These are phyloP conservation scores for Euclidia mi DNA, from an alignment of 2,888 invertebrate species.

Conservation along the genomic window DNA sequence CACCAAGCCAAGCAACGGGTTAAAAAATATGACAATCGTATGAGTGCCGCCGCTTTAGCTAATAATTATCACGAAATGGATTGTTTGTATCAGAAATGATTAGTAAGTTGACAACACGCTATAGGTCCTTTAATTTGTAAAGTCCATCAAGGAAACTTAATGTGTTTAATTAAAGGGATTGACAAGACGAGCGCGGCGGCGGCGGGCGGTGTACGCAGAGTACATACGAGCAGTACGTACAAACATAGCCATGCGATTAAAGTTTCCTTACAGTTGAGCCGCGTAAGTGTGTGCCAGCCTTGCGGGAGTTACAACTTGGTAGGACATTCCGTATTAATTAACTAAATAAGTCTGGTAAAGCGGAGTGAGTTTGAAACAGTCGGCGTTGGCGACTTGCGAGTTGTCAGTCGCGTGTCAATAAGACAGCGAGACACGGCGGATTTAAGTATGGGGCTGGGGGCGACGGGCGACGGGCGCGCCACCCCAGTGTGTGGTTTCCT, in stretches of 20 bases:
- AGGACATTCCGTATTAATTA: constrained; percentile 90
- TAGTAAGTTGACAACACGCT: constrained; percentile 48
- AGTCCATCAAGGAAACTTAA: constrained; percentile 68
- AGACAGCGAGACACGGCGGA: constrained; percentile 88
- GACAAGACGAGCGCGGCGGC: constrained; percentile 54
- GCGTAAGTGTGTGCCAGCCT: constrained; percentile 78
- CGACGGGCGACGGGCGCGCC: constrained; percentile 72
- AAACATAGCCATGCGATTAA: constrained; percentile 79
- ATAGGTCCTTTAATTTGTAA: constrained; percentile 49
- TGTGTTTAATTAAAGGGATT: constrained; percentile 78
- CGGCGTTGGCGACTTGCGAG: constrained; percentile 83
- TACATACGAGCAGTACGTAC: constrained; percentile 56
- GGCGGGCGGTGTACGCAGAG: constrained; percentile 8
- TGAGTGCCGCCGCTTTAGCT: background rate
- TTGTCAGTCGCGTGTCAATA: constrained; percentile 89
- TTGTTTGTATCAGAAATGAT: constrained; percentile 25
- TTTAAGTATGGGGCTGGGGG: constrained; percentile 85
- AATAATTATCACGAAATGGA: constrained; percentile 17
- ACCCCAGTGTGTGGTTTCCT: constrained; percentile 90
- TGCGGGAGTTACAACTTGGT: constrained; percentile 84
- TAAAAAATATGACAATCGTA: background rate
- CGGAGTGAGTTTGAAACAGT: constrained; percentile 79
- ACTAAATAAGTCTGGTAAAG: constrained; percentile 88
- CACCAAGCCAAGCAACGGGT: no score
- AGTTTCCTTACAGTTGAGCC: constrained; percentile 79